Evolutionary conservation across 1,140 invertebrate species (phyloP).

Genomic region (Mycetomoellerius zeteki): DNA sequence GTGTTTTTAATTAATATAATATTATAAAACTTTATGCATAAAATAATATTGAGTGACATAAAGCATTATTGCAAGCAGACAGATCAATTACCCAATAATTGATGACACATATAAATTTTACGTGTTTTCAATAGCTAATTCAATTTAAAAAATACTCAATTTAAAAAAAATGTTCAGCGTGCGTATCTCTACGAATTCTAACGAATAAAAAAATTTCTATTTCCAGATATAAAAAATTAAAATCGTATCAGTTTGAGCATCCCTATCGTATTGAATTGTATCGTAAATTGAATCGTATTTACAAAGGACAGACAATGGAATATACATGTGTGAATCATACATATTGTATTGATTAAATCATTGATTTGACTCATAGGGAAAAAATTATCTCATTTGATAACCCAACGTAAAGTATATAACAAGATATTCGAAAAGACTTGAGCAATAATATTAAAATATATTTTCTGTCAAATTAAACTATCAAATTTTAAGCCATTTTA

Average conservation of each 20-base stretch:
- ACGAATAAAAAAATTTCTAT: background rate
- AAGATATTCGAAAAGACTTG: conserved; percentile 4
- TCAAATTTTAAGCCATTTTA: background rate
- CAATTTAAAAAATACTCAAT: background rate
- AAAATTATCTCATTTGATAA: conserved; percentile 1
- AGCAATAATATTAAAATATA: background rate
- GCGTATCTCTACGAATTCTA: background rate
- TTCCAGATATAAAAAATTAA: background rate
- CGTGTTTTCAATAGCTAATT: conserved; percentile 44
- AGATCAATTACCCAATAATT: background rate
- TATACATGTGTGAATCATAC: background rate
- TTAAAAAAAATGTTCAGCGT: background rate
- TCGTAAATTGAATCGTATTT: too few species aligned
- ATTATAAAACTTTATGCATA: background rate
- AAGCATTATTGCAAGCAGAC: conserved; percentile 13
- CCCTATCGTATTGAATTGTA: background rate
- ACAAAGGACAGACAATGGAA: background rate
- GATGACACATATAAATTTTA: conserved; percentile 3
- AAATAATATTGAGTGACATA: conserved; percentile 10
- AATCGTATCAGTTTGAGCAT: conserved; percentile 19
- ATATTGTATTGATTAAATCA: too few species aligned
- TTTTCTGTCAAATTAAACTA: background rate
- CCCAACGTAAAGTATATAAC: background rate
- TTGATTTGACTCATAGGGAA: background rate
- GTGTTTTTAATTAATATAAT: conserved; percentile 21